Base-by-base conservation (phyloP, 2,113 vertebrate genomes). In the Halichoeres trimaculatus region DNA sequence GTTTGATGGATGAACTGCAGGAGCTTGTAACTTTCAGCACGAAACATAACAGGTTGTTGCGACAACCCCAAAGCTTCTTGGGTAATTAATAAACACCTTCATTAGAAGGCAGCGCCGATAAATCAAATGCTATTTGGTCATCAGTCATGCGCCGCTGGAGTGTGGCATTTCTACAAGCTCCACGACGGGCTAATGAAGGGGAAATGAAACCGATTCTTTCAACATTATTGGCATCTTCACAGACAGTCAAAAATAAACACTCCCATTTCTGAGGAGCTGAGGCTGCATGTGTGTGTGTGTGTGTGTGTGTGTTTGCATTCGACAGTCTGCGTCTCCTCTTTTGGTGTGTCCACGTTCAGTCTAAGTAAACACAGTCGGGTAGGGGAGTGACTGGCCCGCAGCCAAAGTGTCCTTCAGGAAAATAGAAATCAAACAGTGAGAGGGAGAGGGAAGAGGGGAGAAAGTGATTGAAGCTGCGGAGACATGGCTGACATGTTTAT, bases 121-220 rank as follows among this genome's bases (percentile, higher is more conserved):
- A 85, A 87, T 87, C 70, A 85, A 63, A 74, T 20, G 14, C 59
- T 48, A 23, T 66, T 71, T 41, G 51, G 69, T 80, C 79, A 78
- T 60, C 81, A 85, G 71, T 90, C 78, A 82, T 66, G 81, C 57
- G 6, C 54, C 47, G 51, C 70, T 56, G 40, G 73, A 79, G 86
- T 66, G 83, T 76, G 78, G 68, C 66, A 65, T 77, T 88, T 89
- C 78, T 88, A 87, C 81, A 85, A 88, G 65, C 48, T 19, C 79
- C 76, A 67, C 58, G 41, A 63, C 65, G 50, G 23, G 80, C 70
- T 88, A 85, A 90, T 91, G 83, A 78, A 59, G 40, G 51, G 36
- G 26, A 72, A 81, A 68, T 72, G 41, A 57, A 13, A 40, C 30
- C 67, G 48, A 80, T 56, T 40, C 70, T 53, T 79, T 58, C 51